Conservation (phyloP, 2,888 invertebrate genomes). For the Orthosia cruda region DNA sequence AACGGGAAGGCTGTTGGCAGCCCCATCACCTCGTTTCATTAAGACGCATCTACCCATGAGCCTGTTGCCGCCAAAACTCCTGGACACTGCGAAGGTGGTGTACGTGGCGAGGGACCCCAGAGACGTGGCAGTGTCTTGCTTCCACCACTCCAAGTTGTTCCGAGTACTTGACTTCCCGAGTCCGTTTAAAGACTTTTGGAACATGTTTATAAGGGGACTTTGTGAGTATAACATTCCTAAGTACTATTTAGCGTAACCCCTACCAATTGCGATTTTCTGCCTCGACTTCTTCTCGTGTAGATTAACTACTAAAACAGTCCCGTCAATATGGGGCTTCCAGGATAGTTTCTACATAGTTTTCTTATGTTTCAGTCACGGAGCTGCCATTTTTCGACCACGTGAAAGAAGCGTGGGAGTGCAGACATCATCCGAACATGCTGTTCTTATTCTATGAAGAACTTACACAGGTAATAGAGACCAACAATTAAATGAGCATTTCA, state of each 20-base stretch:
- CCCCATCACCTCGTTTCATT: slow-evolving; percentile 80
- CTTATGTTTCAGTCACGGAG: slow-evolving; percentile 15
- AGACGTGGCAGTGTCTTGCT: slow-evolving; percentile 95
- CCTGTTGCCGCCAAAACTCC: slow-evolving; percentile 91
- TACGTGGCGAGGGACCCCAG: slow-evolving; percentile 96
- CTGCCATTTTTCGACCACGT: slow-evolving; percentile 94
- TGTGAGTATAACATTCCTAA: slow-evolving; percentile 86
- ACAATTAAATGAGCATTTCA: neutral
- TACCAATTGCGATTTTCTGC: no score
- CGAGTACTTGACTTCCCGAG: slow-evolving; percentile 91
- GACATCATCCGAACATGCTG: slow-evolving; percentile 93
- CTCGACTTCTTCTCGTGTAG: neutral
- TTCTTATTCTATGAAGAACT: slow-evolving; percentile 95
- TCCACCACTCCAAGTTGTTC: slow-evolving; percentile 92
- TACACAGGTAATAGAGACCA: slow-evolving; percentile 85
- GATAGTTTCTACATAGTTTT: neutral
- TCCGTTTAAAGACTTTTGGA: slow-evolving; percentile 92
- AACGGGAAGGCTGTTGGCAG: slow-evolving; percentile 35
- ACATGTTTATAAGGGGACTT: slow-evolving; percentile 92
- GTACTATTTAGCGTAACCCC: no score
- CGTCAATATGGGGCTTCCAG: neutral
- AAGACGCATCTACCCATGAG: slow-evolving; percentile 94
- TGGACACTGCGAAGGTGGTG: slow-evolving; percentile 91
- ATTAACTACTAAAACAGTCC: neutral
- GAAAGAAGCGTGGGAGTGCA: slow-evolving; percentile 93